Base-by-base conservation (phyloP, 2,797 vertebrate genomes). In the Gobio occitaniae region DNA sequence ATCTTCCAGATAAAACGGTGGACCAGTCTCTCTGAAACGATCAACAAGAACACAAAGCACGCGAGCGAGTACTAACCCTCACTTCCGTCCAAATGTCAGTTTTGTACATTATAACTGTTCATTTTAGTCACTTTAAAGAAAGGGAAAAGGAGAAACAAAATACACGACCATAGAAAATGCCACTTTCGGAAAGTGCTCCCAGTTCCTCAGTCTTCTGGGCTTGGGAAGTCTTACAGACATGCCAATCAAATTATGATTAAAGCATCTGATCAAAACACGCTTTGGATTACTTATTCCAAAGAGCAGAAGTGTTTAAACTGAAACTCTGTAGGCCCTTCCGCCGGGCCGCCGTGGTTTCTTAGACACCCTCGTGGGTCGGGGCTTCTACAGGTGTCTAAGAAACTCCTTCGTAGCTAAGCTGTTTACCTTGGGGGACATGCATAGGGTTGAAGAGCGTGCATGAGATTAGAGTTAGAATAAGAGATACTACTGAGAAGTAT, bases 391-490 rank as follows among this genome's bases (percentile, higher is more conserved):
- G 70, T 69, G 66, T 68, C 76, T 80, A 78, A 29, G 38, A 78
- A 78, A 82, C 44, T 52, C 63, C 61, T 72, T 32, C 16, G 56
- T 54, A 50, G 74, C 47, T 63, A 41, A 48, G 16, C 61, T 12
- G 78, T 61, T 80, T 66, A 75, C 32, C 48, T 74, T 78, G 63
- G 47, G 82, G 82, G 78, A 70, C 86, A 84, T 87, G 86, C 86
- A 87, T 87, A 87, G 82, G 83, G 70, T 63, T 66, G 77, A 85
- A 85, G 56, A 65, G 69, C 77, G 77, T 85, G 84, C 84, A 85
- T 80, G 68, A 84, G 83, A 71, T 71, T 78, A 38, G 52, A 84
- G 41, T 61, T 69, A 6, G 38, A 78, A n/a, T 69, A 84, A 36
- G 36, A 78, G 52, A 78, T 71, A 32, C 74, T 78, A 44, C 52